Conservation (phyloP, 2,797 vertebrate genomes). For the Hirundo rustica region DNA sequence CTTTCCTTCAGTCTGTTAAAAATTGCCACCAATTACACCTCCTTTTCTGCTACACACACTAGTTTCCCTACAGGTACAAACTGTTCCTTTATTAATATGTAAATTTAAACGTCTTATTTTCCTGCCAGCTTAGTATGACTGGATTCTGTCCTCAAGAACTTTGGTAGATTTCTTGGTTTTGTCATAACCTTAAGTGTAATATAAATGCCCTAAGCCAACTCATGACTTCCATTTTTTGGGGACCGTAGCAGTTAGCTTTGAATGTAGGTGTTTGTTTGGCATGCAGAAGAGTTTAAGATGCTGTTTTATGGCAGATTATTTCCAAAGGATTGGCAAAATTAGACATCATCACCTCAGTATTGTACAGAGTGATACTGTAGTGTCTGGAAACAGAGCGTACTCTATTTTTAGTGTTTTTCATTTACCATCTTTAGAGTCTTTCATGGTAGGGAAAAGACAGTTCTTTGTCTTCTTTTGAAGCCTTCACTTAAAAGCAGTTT, state of each 20-base stretch:
- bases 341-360: fast-evolving
- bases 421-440: not conserved
- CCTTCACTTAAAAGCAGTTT: not conserved
- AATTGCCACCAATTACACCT: not conserved
- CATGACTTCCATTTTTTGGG: fast-evolving
- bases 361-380: not conserved
- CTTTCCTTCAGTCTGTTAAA: not conserved
- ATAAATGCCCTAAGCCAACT: not conserved
- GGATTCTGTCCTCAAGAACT: not conserved
- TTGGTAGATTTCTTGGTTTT: not conserved
- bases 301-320: not conserved
- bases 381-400: not conserved
- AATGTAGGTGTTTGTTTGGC: not conserved
- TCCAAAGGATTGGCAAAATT: not conserved
- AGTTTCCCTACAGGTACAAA: not conserved
- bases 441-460: not conserved
- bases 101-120: not conserved
- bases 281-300: not conserved
- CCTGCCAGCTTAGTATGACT: not conserved
- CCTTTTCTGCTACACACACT: not conserved
- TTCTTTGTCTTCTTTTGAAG: not conserved
- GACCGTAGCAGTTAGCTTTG: not conserved
- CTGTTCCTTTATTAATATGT: not conserved
- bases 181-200: not conserved
- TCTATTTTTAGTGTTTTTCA: not conserved